Conservation (phyloP, 2,113 vertebrate species). For the Dipodomys spectabilis region DNA sequence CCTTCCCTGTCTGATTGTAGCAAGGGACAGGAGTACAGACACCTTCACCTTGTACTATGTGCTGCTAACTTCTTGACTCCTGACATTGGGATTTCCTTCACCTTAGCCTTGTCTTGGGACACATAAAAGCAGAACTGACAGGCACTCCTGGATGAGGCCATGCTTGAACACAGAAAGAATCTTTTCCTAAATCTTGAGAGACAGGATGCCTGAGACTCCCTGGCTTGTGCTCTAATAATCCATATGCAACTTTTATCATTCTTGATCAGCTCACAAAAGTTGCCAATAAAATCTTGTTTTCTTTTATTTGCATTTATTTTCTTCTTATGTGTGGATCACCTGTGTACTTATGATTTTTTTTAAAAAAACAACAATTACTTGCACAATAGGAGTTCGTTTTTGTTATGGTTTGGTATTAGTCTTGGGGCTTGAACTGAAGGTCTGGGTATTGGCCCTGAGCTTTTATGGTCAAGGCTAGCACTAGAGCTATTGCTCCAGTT, state of each 20-base stretch:
- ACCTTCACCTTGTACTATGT: background rate
- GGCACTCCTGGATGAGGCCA: background rate
- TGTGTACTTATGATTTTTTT: background rate
- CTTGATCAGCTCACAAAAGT: constrained; percentile 7
- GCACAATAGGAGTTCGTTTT: too few species aligned
- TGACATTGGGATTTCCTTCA: background rate
- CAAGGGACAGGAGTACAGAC: background rate
- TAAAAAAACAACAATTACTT: too few species aligned
- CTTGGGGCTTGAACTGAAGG: too few species aligned
- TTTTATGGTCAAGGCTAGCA: too few species aligned
- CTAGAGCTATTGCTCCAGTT: too few species aligned
- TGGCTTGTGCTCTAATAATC: constrained; percentile 18
- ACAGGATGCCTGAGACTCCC: background rate
- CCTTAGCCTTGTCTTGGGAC: background rate
- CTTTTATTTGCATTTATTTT: background rate
- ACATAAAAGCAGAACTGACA: constrained; percentile 28
- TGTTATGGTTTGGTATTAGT: too few species aligned
- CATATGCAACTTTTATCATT: constrained; percentile 9
- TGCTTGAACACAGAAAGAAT: background rate
- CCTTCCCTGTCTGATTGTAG: background rate
- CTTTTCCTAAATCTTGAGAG: constrained; percentile 3
- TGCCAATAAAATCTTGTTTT: background rate
- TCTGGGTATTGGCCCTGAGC: too few species aligned
- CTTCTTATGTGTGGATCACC: background rate
- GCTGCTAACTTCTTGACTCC: background rate